Conservation (phyloP, 2,888 invertebrate genomes). For the Helicoverpa assulta region DNA sequence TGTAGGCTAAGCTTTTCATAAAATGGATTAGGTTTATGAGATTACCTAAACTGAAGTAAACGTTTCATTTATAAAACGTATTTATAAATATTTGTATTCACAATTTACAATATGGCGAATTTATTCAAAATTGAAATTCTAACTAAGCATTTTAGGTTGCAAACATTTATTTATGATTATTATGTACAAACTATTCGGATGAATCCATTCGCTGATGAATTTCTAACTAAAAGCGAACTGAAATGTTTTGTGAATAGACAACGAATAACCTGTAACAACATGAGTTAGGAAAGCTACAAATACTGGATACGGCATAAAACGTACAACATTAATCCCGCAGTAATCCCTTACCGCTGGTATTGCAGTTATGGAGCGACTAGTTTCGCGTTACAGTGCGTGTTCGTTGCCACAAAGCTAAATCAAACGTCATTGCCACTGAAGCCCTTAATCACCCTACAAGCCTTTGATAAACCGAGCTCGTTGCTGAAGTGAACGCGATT, state of each 20-base stretch:
- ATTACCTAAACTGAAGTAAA: no score
- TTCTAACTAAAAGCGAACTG: background rate
- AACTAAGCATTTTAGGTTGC: no score
- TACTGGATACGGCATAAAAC: constrained; percentile 7
- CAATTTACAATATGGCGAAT: no score
- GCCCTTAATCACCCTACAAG: constrained; percentile 78
- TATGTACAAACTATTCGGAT: no score
- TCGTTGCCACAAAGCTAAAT: constrained; percentile 77
- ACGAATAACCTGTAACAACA: background rate
- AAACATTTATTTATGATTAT: no score
- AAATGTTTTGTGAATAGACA: background rate
- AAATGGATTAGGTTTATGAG: no score
- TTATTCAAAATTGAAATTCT: no score
- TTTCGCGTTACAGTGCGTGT: constrained; percentile 55
- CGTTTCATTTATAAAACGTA: no score
- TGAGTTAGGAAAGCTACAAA: background rate
- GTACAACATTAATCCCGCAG: constrained; percentile 24
- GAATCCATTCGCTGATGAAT: no score
- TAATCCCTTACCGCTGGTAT: constrained; percentile 39
- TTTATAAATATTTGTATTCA: no score
- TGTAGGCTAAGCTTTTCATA: background rate
- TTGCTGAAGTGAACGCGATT: constrained; percentile 53
- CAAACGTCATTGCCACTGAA: constrained; percentile 81
- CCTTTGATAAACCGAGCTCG: constrained; percentile 79
- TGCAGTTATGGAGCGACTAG: constrained; percentile 36